Conservation (phyloP, 1,140 invertebrate genomes). For the Sesamia nonagrioides region DNA sequence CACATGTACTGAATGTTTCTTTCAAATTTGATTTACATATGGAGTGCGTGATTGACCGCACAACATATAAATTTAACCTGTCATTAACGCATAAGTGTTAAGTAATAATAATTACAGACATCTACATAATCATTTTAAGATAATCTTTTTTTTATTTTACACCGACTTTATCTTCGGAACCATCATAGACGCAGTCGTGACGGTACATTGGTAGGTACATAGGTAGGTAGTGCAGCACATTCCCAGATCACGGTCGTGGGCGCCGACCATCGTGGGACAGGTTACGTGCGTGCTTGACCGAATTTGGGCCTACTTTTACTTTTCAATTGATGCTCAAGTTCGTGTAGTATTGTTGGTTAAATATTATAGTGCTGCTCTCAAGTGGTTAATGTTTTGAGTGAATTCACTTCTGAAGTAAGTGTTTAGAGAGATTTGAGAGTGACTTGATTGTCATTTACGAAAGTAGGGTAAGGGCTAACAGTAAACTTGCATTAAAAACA, state of each 20-base stretch:
- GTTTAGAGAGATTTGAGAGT: conserved; percentile 8
- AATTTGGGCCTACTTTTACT: conserved; percentile 46
- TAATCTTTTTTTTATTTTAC: background rate
- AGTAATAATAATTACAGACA: background rate
- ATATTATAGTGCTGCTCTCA: conserved; percentile 13
- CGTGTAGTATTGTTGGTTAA: conserved; percentile 6
- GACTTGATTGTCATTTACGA: background rate
- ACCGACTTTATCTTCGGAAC: background rate
- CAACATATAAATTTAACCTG: background rate
- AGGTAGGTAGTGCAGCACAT: conserved; percentile 10
- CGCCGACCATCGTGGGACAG: conserved; percentile 18
- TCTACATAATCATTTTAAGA: background rate
- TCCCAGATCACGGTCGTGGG: conserved; percentile 10
- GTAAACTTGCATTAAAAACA: background rate
- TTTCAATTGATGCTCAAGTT: conserved; percentile 37
- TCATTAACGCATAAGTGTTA: background rate
- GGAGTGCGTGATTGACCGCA: too few species aligned
- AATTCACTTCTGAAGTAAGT: background rate
- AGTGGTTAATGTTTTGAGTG: background rate
- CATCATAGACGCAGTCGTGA: background rate
- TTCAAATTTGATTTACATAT: too few species aligned
- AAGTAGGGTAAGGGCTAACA: background rate
- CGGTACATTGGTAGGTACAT: conserved; percentile 7
- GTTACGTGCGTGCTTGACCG: conserved; percentile 38
- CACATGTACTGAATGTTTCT: too few species aligned